Evolutionary conservation across 2,797 vertebrate genomes (phyloP), one percentile per base, ranked within the genome.

Genomic region (Chelon labrosus): DNA sequence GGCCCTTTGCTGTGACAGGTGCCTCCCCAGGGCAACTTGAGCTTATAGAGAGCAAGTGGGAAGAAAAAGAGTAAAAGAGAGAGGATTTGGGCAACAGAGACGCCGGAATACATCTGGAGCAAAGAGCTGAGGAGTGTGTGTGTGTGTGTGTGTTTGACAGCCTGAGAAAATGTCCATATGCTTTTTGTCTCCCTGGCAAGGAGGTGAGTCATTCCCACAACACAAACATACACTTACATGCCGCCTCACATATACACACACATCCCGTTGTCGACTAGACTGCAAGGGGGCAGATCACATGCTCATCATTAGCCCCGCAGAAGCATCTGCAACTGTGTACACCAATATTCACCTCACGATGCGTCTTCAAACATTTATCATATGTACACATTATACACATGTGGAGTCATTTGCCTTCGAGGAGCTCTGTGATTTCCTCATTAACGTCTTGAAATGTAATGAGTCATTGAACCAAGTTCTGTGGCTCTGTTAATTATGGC

Each of bases 401-500:
- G 53, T 57, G 5, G 63, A 83, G 72, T 60, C 76, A 49, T 89
- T 88, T 84, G 75, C 84, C 88, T 85, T 79, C 56, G 67, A 86
- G 83, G 72, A 89, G 81, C 84, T 79, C 0, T 74, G 82, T 62
- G 76, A 87, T 89, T 89, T 91, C 88, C 88, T 88, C 89, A 85
- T 90, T 88, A 88, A 91, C 85, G 77, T 74, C 80, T 87, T 37
- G 1, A 79, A 87, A 85, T 63, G 74, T 80, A 90, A 90, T 89
- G 83, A 90, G 79, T 85, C 90, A 87, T 73, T 77, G 82, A 82
- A 84, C 77, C 83, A 27, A 76, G 85, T 87, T 88, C 65, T 80
- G 73, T 68, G 70, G 82, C 77, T 77, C 73, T 66, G 77, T 89
- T 92, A 93, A 92, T 93, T 88, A 91, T 75, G 82, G 71, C 79